Evolutionary conservation across 1,140 invertebrate species (phyloP).

Genomic region (Dendrolimus kikuchii): DNA sequence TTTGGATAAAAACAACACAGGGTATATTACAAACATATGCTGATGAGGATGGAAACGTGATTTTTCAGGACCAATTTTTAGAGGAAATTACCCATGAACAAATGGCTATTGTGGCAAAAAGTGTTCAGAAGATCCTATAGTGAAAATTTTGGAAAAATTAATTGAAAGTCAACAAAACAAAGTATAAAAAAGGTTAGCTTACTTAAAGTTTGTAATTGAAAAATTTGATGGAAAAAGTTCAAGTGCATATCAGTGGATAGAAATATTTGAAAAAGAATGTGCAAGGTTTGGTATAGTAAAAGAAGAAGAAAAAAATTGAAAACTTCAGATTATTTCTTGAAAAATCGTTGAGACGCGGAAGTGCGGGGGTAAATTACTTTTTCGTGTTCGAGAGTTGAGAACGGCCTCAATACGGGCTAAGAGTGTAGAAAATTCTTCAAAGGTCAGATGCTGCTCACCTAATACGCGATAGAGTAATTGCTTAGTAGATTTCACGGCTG

Average conservation of each 20-base stretch:
- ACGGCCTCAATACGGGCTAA: too few relatives aligned
- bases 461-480: too few relatives aligned
- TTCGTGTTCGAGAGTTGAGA: too few relatives aligned
- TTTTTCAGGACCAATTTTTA: constrained; percentile 14
- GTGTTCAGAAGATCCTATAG: constrained; percentile 9
- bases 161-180: constrained; percentile 8
- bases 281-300: constrained; percentile 21
- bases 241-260: constrained; percentile 27
- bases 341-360: too few relatives aligned
- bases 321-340: constrained; percentile 34
- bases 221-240: constrained; percentile 18
- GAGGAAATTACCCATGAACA: constrained; percentile 15
- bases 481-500: too few relatives aligned
- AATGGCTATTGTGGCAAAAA: constrained; percentile 4
- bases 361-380: too few relatives aligned
- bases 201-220: constrained; percentile 23
- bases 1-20: constrained; percentile 15
- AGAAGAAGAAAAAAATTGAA: constrained; percentile 34
- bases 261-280: constrained; percentile 39
- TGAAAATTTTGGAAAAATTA: constrained; percentile 17
- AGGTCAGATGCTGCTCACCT: too few relatives aligned
- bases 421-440: too few relatives aligned
- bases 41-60: constrained; percentile 15
- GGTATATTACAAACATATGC: constrained; percentile 11
- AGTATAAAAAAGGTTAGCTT: constrained; percentile 17